phyloP scores from a whole-genome alignment of 2,113 vertebrate genomes.

The Irena cyanogastra region DNA sequence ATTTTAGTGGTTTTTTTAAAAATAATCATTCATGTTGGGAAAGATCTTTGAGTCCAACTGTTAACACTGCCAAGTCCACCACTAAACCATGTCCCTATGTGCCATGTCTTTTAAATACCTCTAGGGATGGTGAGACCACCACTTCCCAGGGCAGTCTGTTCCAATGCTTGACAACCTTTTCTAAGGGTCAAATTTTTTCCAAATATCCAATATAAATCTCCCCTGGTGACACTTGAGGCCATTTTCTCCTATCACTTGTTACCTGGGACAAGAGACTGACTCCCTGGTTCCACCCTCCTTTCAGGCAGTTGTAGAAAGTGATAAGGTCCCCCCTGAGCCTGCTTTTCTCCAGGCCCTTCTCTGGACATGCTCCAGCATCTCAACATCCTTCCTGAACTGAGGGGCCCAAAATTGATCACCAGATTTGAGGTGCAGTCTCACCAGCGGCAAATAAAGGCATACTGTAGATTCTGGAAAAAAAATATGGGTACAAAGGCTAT shows the following conservation, averaged over 20 bases:
- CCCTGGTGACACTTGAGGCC: neutral
- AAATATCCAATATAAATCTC: neutral
- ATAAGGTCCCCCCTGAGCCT: rapidly evolving
- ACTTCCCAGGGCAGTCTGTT: neutral
- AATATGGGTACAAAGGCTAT: neutral
- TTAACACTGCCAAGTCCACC: neutral
- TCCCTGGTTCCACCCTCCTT: neutral
- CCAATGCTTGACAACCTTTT: neutral
- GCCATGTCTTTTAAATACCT: neutral
- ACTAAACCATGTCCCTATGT: rapidly evolving
- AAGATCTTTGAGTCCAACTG: neutral
- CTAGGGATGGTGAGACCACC: neutral
- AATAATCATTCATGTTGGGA: neutral
- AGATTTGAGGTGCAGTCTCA: neutral
- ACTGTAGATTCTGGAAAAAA: neutral
- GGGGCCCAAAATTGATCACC: neutral
- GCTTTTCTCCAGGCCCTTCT: neutral
- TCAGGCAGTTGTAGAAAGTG: neutral
- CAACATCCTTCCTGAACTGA: neutral
- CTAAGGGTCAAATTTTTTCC: neutral
- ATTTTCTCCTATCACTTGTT: neutral
- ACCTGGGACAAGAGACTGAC: neutral
- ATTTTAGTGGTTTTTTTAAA: neutral
- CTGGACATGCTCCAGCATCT: neutral
- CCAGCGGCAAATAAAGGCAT: neutral